Evolutionary conservation across 2,888 invertebrate genomes (phyloP).

Genomic region (Mallateleia sp.): DNA sequence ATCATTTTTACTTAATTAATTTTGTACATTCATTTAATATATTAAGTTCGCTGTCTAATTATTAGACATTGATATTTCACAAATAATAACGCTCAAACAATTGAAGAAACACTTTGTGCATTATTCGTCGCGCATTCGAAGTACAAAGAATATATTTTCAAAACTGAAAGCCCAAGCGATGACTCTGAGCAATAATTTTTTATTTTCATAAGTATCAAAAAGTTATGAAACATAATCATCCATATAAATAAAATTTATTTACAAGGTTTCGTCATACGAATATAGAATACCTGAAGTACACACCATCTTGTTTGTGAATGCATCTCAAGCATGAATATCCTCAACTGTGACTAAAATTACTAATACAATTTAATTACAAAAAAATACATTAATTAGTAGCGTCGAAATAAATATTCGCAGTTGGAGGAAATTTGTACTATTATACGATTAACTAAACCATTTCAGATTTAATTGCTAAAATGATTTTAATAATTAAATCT

Average conservation of each 20-base stretch:
- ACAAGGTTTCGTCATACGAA: slow-evolving; percentile 15
- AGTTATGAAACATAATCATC: background rate
- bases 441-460: slow-evolving; percentile 12
- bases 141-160: background rate
- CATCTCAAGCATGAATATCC: background rate
- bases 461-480: slow-evolving; percentile 17
- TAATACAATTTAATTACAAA: slow-evolving; percentile 6
- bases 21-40: slow-evolving; percentile 25
- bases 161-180: background rate
- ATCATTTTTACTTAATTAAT: slow-evolving; percentile 20
- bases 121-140: slow-evolving; percentile 4
- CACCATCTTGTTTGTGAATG: slow-evolving; percentile 37
- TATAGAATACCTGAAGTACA: slow-evolving; percentile 26
- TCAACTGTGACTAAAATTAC: background rate
- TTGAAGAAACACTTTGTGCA: background rate
- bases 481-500: slow-evolving; percentile 17
- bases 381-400: background rate
- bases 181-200: background rate
- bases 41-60: slow-evolving; percentile 25
- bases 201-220: slow-evolving; percentile 26
- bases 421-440: background rate
- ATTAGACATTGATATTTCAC: slow-evolving; percentile 16
- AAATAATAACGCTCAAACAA: background rate
- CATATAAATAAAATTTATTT: slow-evolving; percentile 25
- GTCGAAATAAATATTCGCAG: slow-evolving; percentile 8